A percentile compares a stretch with the other conserved stretches of the same genome.
Conservation (phyloP, 2,113 vertebrate genomes). For the Salminus brasiliensis region DNA sequence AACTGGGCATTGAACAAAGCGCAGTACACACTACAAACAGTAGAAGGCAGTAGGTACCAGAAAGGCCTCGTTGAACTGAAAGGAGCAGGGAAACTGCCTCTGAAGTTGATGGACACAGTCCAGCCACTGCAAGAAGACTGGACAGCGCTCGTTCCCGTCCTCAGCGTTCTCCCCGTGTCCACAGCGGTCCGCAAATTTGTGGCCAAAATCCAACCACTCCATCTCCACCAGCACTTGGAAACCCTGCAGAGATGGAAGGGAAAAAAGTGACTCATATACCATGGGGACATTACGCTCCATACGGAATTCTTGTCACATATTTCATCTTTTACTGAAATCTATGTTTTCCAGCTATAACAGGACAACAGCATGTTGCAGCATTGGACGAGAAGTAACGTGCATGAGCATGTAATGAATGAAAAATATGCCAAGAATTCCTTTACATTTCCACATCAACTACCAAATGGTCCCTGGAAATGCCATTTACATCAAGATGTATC, state of each 20-base stretch:
- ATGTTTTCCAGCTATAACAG: too few species aligned
- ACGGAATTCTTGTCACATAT: not conserved
- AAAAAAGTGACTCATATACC: not conserved
- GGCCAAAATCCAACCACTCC: constrained; percentile 97
- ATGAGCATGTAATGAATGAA: too few species aligned
- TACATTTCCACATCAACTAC: not conserved
- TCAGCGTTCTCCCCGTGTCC: constrained; percentile 96
- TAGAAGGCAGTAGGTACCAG: constrained; percentile 80
- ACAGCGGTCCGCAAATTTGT: constrained; percentile 97
- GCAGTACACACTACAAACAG: not conserved
- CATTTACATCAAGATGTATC: not conserved
- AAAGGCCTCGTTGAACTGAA: constrained; percentile 98
- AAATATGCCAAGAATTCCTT: constrained; percentile 13
- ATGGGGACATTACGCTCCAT: not conserved
- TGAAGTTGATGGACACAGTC: constrained; percentile 99
- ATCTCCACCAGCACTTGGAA: constrained; percentile 98
- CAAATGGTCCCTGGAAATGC: not conserved
- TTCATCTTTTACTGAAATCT: not conserved
- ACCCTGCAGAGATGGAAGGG: constrained; percentile 76
- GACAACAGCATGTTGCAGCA: not conserved
- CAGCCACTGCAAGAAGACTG: constrained; percentile 97
- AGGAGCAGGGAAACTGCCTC: constrained; percentile 98
- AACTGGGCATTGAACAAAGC: too few species aligned
- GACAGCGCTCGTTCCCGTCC: constrained; percentile 95
- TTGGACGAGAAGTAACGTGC: not conserved